phyloP scores from a whole-genome alignment of 2,888 invertebrate species.

The Drosophila incognita region DNA sequence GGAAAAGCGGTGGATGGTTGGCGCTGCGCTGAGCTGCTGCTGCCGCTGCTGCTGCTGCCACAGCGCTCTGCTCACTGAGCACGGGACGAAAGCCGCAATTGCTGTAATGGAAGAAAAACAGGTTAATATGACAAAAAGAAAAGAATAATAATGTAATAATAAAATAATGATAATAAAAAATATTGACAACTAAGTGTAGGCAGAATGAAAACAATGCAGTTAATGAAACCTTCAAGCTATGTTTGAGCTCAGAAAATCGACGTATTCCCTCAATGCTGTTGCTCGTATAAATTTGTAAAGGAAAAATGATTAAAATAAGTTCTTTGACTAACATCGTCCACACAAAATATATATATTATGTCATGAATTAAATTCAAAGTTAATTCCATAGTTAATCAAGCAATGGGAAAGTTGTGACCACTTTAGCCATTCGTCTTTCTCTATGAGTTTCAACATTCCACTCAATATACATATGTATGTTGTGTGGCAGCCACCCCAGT shows the following conservation, averaged over 20 bases:
- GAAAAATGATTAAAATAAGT: background rate
- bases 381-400: background rate
- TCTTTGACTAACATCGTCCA: background rate
- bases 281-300: background rate
- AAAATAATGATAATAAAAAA: background rate
- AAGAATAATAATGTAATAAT: background rate
- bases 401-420: slow-evolving; percentile 36
- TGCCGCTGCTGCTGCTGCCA: slow-evolving; percentile 73
- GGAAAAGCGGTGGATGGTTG: slow-evolving; percentile 91
- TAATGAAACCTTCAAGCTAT: background rate
- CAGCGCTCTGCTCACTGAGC: slow-evolving; percentile 86
- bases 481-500: slow-evolving; percentile 13
- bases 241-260: background rate
- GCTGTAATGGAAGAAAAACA: slow-evolving; percentile 84
- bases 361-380: background rate
- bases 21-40: slow-evolving; percentile 84
- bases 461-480: background rate
- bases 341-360: background rate
- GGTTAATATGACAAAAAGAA: background rate
- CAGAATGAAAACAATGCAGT: background rate
- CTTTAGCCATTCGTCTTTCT: background rate
- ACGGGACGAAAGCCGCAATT: slow-evolving; percentile 87
- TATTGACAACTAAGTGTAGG: background rate
- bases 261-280: background rate
- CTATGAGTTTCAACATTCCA: background rate